These are phyloP conservation scores for Bergia puertoricense DNA, from an alignment of 92 coral and sea anemone genomes.

Conservation along the genomic window DNA sequence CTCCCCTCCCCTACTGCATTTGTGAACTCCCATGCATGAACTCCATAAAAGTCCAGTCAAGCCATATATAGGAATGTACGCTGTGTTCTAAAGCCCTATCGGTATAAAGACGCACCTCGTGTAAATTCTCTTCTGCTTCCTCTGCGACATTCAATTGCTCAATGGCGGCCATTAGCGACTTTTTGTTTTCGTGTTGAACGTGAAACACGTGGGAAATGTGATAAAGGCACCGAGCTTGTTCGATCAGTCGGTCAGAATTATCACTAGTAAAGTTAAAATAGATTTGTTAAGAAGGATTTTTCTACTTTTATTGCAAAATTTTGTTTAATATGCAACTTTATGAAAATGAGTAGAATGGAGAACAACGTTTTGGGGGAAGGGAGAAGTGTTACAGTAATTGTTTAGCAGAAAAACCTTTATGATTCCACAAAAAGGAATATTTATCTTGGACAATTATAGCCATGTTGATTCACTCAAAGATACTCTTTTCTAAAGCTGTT, in stretches of 20 bases:
- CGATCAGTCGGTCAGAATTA: slow-evolving; percentile 72
- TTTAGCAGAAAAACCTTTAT: no score
- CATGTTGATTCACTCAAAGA: no score
- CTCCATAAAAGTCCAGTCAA: neutral
- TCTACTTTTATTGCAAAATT: neutral
- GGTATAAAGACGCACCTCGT: slow-evolving; percentile 66
- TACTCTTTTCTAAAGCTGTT: no score
- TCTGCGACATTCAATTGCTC: slow-evolving; percentile 94
- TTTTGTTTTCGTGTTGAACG: slow-evolving; percentile 77
- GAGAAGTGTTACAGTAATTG: no score
- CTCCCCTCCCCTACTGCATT: neutral
- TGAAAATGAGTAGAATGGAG: no score
- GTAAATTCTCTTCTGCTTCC: slow-evolving; percentile 90
- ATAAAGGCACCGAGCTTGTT: slow-evolving; percentile 93
- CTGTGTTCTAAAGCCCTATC: neutral
- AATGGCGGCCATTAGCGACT: slow-evolving; percentile 92
- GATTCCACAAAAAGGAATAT: no score
- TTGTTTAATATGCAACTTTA: neutral
- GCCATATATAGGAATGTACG: neutral
- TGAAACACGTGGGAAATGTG: slow-evolving; percentile 94
- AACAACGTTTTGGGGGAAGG: no score
- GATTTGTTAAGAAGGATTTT: neutral
- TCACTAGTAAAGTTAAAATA: slow-evolving; percentile 50
- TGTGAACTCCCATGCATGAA: no score
- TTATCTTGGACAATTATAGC: no score